Evolutionary conservation across 2,797 vertebrate genomes (phyloP).

Genomic region (Coendou prehensilis): DNA sequence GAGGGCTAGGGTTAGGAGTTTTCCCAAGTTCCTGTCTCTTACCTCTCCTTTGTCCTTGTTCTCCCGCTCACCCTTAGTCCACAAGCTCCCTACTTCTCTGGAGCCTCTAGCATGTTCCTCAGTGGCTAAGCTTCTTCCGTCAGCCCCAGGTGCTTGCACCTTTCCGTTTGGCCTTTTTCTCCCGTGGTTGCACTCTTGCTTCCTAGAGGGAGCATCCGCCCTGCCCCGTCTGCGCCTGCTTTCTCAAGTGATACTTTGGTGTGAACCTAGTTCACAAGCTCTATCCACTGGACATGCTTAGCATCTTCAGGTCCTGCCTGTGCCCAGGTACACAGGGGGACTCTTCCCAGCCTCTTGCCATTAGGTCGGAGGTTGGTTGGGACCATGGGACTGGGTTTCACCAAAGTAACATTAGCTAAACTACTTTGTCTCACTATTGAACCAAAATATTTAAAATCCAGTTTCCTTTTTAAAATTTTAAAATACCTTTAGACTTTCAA

Average conservation of each 20-base stretch:
- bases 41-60: background rate
- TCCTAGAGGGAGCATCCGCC: background rate
- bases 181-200: rapidly evolving
- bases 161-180: too few species aligned
- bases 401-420: background rate
- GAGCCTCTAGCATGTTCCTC: background rate
- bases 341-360: too few species aligned
- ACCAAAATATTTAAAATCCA: background rate
- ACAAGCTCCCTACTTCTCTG: too few species aligned
- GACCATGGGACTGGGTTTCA: background rate
- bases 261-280: too few species aligned
- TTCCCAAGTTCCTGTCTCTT: too few species aligned
- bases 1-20: too few species aligned
- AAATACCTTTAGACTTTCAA: background rate
- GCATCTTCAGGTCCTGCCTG: background rate
- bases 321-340: background rate
- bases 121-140: background rate
- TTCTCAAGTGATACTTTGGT: background rate
- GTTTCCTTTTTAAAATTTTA: background rate
- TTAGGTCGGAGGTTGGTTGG: too few species aligned
- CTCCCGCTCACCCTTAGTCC: background rate
- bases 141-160: too few species aligned
- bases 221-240: rapidly evolving
- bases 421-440: background rate
- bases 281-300: background rate